phyloP scores from a whole-genome alignment of 2,797 vertebrate species.

The Margarornis squamiger region DNA sequence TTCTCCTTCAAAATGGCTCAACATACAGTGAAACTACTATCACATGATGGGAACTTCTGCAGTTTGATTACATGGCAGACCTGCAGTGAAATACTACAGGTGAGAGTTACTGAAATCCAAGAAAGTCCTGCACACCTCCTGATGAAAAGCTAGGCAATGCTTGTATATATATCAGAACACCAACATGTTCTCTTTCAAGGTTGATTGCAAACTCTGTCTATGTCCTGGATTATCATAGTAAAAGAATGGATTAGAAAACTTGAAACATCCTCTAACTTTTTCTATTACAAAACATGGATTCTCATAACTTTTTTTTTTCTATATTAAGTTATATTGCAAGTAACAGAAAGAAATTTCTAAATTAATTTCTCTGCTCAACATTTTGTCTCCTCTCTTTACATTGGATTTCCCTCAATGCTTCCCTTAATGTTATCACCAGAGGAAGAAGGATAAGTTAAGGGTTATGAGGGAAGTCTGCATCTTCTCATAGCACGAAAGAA shows the following conservation, averaged over 20 bases:
- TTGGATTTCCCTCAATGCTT: background rate
- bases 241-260: background rate
- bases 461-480: background rate
- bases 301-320: background rate
- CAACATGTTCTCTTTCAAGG: background rate
- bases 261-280: background rate
- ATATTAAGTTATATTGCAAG: background rate
- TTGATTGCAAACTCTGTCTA: background rate
- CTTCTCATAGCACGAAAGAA: background rate
- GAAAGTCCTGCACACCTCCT: background rate
- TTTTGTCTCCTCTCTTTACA: background rate
- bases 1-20: background rate
- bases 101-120: background rate
- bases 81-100: background rate
- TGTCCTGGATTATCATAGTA: background rate
- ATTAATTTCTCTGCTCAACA: background rate
- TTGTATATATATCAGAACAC: background rate
- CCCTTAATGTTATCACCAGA: background rate
- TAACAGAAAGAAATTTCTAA: background rate
- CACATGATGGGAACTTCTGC: background rate
- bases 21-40: background rate
- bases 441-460: background rate
- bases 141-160: background rate
- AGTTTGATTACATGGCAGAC: rapidly evolving
- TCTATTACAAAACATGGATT: background rate